These are phyloP conservation scores for Crotalus adamanteus DNA, from an alignment of 2,797 vertebrate genomes.

Conservation along the genomic window DNA sequence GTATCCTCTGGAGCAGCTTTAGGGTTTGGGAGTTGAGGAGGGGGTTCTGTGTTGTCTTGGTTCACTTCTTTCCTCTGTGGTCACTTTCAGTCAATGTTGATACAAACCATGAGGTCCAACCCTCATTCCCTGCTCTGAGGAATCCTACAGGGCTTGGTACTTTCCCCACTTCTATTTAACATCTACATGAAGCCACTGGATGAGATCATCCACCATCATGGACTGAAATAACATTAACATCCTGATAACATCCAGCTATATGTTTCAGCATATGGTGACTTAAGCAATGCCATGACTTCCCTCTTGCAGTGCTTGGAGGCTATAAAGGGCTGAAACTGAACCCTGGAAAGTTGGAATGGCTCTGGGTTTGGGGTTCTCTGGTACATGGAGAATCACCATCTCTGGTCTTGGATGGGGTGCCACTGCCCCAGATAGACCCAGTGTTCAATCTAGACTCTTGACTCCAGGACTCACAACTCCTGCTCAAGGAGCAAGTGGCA, in stretches of 20 bases:
- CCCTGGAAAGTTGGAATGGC: background rate
- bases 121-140: background rate
- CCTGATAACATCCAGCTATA: background rate
- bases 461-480: background rate
- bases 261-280: background rate
- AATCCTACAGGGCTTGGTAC: background rate
- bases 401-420: background rate
- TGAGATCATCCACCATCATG: background rate
- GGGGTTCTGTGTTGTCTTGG: no score
- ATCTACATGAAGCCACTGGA: background rate
- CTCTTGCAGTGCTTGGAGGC: background rate
- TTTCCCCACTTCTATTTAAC: background rate
- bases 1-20: background rate
- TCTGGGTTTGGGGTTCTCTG: background rate
- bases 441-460: background rate
- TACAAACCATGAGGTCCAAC: background rate
- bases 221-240: background rate
- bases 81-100: background rate
- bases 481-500: background rate
- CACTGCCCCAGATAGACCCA: background rate
- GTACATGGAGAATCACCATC: background rate
- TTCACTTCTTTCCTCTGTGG: background rate
- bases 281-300: background rate
- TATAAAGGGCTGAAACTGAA: no score
- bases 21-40: background rate